Evolutionary conservation across 2,797 vertebrate genomes (phyloP).

Genomic region (Helarctos malayanus): DNA sequence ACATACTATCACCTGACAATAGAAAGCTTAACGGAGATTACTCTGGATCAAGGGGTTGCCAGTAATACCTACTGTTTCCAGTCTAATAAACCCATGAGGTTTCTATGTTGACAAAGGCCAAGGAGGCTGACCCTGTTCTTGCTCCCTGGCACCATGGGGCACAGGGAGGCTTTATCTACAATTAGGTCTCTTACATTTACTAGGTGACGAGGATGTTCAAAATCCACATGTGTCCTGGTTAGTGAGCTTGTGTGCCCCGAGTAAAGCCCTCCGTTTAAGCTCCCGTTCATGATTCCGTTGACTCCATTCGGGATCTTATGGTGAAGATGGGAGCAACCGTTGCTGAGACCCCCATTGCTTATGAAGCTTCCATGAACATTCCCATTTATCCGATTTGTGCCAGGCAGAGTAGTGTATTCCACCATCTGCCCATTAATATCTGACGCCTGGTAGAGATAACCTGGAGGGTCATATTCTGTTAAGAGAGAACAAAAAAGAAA

Average conservation of each 20-base stretch:
- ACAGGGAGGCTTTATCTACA: neutral
- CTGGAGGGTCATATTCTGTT: conserved; percentile 95
- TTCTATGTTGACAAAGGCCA: neutral
- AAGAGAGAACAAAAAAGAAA: conserved; percentile 1
- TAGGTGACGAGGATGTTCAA: conserved; percentile 91
- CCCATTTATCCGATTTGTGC: conserved; percentile 91
- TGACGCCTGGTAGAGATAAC: conserved; percentile 94
- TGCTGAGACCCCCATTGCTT: conserved; percentile 89
- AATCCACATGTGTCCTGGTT: conserved; percentile 88
- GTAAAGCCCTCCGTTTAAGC: conserved; percentile 89
- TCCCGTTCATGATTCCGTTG: conserved; percentile 90
- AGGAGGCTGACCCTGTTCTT: neutral
- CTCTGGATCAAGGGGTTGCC: neutral
- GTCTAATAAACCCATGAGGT: neutral
- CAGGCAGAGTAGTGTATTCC: conserved; percentile 93
- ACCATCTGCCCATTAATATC: conserved; percentile 94
- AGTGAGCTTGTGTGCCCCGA: conserved; percentile 89
- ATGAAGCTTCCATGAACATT: conserved; percentile 91
- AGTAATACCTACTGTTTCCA: neutral
- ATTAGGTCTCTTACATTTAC: conserved; percentile 86
- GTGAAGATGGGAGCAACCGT: conserved; percentile 94
- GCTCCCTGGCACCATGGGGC: neutral
- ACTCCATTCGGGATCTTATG: conserved; percentile 92
- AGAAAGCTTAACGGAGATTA: neutral
- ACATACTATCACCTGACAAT: neutral